phyloP scores from a whole-genome alignment of 1,140 invertebrate genomes.

The Aphidius ervi region DNA sequence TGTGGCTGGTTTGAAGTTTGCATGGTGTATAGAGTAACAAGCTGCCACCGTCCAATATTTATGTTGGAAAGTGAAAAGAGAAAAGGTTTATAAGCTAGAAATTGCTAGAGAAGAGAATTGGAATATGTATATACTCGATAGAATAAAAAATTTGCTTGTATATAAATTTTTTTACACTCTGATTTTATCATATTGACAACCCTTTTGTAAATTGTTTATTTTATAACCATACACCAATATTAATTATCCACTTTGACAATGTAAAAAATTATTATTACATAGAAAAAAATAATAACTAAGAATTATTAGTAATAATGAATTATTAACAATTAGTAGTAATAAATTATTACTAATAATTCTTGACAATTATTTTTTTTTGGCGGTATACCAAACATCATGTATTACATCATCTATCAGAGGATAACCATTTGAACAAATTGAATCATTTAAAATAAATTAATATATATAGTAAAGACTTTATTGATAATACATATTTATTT shows the following conservation, averaged over 20 bases:
- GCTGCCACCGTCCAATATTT: slow-evolving; percentile 50
- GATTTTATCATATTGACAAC: background rate
- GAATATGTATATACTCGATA: background rate
- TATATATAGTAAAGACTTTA: too few species aligned
- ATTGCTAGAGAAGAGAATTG: slow-evolving; percentile 15
- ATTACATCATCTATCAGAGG: too few species aligned
- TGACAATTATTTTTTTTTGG: too few species aligned
- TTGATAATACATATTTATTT: too few species aligned
- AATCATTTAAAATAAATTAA: too few species aligned
- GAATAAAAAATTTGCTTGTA: background rate
- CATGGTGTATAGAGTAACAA: slow-evolving; percentile 46
- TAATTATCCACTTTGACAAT: slow-evolving; percentile 35
- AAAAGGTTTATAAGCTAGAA: slow-evolving; percentile 31
- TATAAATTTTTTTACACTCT: background rate
- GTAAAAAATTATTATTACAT: background rate
- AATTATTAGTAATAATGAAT: too few species aligned
- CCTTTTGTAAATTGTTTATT: background rate
- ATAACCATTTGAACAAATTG: too few species aligned
- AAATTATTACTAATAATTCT: too few species aligned
- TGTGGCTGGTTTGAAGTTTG: slow-evolving; percentile 45
- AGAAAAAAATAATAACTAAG: too few species aligned
- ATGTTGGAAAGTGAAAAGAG: slow-evolving; percentile 35
- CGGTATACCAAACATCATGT: too few species aligned
- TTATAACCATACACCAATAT: slow-evolving; percentile 31
- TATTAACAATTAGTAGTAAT: too few species aligned